A percentile compares a stretch with the other conserved stretches of the same genome.
Evolutionary conservation across 2,797 vertebrate species (phyloP).

Genomic region (Enteromius mattozi): DNA sequence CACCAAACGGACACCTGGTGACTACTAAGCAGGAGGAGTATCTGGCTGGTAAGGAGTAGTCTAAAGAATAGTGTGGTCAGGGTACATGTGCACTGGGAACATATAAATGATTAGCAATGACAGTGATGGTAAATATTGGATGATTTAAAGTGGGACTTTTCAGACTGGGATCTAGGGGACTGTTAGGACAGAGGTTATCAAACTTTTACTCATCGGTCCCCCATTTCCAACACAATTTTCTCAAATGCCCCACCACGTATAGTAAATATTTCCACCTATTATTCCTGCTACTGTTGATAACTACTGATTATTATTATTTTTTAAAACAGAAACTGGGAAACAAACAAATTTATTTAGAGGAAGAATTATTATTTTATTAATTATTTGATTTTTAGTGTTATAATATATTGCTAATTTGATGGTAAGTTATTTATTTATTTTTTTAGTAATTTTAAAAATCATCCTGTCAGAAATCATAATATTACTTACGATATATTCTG

Average conservation of each 20-base stretch:
- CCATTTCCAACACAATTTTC: neutral
- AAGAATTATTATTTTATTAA: neutral
- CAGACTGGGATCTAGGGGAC: neutral
- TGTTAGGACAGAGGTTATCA: neutral
- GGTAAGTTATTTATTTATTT: no score
- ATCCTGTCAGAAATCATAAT: neutral
- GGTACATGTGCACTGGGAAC: neutral
- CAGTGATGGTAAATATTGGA: neutral
- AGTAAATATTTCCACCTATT: neutral
- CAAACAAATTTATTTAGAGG: no score
- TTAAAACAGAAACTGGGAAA: neutral
- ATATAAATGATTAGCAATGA: neutral
- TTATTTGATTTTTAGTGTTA: neutral
- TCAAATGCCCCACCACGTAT: neutral
- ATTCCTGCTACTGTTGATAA: neutral
- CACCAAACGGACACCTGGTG: constrained; percentile 51
- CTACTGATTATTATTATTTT: neutral
- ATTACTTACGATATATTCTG: neutral
- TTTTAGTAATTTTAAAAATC: neutral
- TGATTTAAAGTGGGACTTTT: neutral
- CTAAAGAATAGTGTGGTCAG: neutral
- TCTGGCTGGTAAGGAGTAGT: constrained; percentile 69
- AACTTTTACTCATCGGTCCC: neutral
- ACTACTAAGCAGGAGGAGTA: constrained; percentile 60
- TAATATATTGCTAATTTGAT: neutral